A percentile compares a stretch with the other conserved stretches of the same genome.
Conservation (phyloP, 1,140 invertebrate genomes). For the Pogonus chalceus region DNA sequence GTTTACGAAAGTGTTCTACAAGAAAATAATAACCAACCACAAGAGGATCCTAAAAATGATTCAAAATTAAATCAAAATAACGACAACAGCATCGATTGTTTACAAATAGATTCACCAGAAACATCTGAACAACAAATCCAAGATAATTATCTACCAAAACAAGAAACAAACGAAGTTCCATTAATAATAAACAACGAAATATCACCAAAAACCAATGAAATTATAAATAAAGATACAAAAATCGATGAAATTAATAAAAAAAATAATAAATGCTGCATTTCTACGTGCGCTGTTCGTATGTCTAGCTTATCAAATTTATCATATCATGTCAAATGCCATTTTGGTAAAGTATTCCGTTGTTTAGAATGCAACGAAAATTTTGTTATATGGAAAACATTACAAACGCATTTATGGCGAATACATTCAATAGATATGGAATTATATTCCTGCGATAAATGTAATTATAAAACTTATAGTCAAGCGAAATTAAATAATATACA, state of each 20-base stretch:
- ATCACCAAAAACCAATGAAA: no score
- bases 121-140: not conserved
- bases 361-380: conserved; percentile 50
- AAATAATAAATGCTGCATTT: conserved; percentile 14
- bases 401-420: conserved; percentile 63
- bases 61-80: not conserved
- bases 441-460: conserved; percentile 53
- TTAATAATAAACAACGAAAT: conserved; percentile 17
- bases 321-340: conserved; percentile 52
- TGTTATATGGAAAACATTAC: conserved; percentile 48
- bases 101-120: conserved; percentile 8
- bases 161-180: conserved; percentile 17
- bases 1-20: not conserved
- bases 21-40: not conserved
- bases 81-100: not conserved
- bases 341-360: conserved; percentile 48
- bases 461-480: conserved; percentile 52
- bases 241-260: conserved; percentile 21
- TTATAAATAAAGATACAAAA: conserved; percentile 10
- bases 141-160: conserved; percentile 19
- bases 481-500: conserved; percentile 55
- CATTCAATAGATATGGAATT: conserved; percentile 70
- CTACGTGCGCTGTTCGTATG: conserved; percentile 31
- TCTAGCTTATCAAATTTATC: conserved; percentile 37
- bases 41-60: not conserved